A percentile compares a stretch with the other conserved stretches of the same genome.
These are phyloP conservation scores for Astropecten irregularis DNA, from an alignment of 53 echinoderm and acorn worm species.

Conservation along the genomic window DNA sequence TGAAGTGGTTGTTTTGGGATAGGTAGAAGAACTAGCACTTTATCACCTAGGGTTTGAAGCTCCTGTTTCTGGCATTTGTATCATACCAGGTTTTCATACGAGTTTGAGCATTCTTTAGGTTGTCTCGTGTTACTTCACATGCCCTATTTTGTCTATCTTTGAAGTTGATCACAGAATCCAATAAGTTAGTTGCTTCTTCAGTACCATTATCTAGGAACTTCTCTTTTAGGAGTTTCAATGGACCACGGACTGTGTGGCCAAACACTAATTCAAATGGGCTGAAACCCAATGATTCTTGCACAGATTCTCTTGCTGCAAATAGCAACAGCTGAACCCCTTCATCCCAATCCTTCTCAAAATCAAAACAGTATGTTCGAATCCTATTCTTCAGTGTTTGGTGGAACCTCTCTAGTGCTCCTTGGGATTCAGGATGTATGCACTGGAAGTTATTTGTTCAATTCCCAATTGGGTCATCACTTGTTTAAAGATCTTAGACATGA, in stretches of 20 bases:
- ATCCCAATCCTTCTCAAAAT: conserved; percentile 49
- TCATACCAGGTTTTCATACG: conserved; percentile 63
- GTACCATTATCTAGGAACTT: neutral
- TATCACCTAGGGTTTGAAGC: conserved; percentile 55
- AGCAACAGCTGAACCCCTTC: conserved; percentile 55
- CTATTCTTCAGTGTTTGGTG: conserved; percentile 72
- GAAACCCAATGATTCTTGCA: conserved; percentile 60
- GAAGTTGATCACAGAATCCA: conserved; percentile 64
- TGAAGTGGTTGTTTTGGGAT: conserved; percentile 21
- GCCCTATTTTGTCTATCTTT: conserved; percentile 43
- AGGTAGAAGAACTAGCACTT: conserved; percentile 62
- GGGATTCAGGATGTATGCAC: conserved; percentile 72
- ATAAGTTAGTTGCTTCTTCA: neutral
- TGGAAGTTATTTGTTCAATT: conserved; percentile 51
- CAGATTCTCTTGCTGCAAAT: conserved; percentile 57
- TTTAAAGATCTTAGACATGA: conserved; percentile 36
- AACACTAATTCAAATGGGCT: conserved; percentile 49
- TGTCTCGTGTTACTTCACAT: conserved; percentile 47
- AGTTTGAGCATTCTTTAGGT: conserved; percentile 31
- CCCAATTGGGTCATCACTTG: conserved; percentile 55
- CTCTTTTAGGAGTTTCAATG: conserved; percentile 38
- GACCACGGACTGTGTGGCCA: conserved; percentile 42
- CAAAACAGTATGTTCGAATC: conserved; percentile 56
- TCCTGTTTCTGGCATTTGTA: conserved; percentile 11
- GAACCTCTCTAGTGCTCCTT: conserved; percentile 69